Evolutionary conservation across 2,113 vertebrate genomes (phyloP).

Genomic region (Leucoraja erinaceus): DNA sequence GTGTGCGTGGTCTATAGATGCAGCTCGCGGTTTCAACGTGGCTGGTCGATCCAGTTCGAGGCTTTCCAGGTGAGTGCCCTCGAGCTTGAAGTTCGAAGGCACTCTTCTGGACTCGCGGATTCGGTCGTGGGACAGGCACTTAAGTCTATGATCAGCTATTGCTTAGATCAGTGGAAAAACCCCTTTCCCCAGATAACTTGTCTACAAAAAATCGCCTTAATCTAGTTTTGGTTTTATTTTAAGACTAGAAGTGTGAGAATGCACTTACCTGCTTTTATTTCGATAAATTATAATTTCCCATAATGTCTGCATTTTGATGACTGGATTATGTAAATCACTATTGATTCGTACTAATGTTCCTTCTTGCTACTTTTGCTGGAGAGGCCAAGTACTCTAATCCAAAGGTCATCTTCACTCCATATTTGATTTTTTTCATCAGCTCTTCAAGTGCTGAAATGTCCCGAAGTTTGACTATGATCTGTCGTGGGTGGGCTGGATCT

Average conservation of each 20-base stretch:
- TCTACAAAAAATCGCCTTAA: background rate
- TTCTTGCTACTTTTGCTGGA: background rate
- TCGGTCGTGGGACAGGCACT: too few relatives aligned
- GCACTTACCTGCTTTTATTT: background rate
- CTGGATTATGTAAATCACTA: background rate
- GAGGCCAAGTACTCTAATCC: background rate
- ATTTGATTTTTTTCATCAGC: too few relatives aligned
- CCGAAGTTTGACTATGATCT: too few relatives aligned
- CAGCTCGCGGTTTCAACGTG: too few relatives aligned
- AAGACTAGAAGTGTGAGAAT: background rate
- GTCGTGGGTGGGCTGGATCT: too few relatives aligned
- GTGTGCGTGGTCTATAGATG: too few relatives aligned
- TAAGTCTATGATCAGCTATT: background rate
- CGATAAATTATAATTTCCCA: background rate
- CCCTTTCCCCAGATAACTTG: background rate
- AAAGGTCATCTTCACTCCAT: too few relatives aligned
- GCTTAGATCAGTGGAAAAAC: background rate
- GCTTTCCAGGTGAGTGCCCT: too few relatives aligned
- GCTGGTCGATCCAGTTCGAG: too few relatives aligned
- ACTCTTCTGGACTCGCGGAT: too few relatives aligned
- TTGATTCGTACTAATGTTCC: background rate
- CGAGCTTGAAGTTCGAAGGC: too few relatives aligned
- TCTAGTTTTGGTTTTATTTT: background rate
- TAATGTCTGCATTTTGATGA: background rate
- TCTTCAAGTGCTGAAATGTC: too few relatives aligned